Conservation (phyloP, 2,888 invertebrate genomes). For the Diaperis boleti region DNA sequence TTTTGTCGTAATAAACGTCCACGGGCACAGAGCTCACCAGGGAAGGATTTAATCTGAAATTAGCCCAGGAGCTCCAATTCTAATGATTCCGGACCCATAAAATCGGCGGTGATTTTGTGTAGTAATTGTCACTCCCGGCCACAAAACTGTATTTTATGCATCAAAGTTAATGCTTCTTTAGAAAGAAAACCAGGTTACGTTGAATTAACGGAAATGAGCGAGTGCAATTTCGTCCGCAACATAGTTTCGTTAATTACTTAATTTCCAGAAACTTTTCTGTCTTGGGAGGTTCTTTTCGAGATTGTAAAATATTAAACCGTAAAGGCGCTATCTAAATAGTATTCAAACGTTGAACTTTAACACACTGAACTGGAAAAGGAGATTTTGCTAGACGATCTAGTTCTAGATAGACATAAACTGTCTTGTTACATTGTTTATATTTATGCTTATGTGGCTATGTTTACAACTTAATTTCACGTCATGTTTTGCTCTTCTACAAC, state of each 20-base stretch:
- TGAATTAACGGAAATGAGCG: too few species aligned
- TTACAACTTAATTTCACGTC: conserved; percentile 45
- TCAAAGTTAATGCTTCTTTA: conserved; percentile 12
- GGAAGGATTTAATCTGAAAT: conserved; percentile 22
- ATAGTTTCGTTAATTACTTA: too few species aligned
- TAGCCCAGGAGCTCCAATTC: conserved; percentile 26
- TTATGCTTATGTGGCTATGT: conserved; percentile 42
- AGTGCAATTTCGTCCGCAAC: too few species aligned
- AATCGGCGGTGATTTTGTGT: conserved; percentile 13
- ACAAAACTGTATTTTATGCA: conserved; percentile 20
- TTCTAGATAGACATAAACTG: conserved; percentile 41
- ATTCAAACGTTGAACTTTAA: background rate
- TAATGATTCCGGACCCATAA: conserved; percentile 20
- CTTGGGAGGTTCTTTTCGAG: too few species aligned
- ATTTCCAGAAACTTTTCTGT: too few species aligned
- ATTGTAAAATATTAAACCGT: too few species aligned
- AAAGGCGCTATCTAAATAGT: background rate
- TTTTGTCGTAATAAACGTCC: conserved; percentile 31
- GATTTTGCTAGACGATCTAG: conserved; percentile 7
- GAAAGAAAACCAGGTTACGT: background rate
- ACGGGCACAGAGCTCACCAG: conserved; percentile 2
- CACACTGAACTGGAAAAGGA: background rate
- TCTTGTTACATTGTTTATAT: conserved; percentile 43
- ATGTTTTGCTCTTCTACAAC: conserved; percentile 39
- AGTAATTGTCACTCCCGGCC: conserved; percentile 14